These are phyloP conservation scores for Psettodes erumei DNA, from an alignment of 2,113 vertebrate genomes.

Conservation along the genomic window DNA sequence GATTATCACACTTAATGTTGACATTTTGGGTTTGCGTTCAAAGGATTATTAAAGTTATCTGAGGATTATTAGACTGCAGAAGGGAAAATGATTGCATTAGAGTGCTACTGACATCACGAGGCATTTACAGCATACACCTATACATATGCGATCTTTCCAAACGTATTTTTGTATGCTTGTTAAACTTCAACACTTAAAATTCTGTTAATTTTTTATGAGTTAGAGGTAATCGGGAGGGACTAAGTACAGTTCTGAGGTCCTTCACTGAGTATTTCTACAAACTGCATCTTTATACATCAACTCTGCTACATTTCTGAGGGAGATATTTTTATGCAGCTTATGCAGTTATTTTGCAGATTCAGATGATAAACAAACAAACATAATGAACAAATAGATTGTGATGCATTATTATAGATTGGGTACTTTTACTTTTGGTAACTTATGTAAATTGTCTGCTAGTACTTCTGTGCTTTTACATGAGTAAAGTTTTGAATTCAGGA, in stretches of 20 bases:
- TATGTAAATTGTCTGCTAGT: background rate
- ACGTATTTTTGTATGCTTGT: background rate
- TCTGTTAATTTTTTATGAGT: background rate
- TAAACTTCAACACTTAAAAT: background rate
- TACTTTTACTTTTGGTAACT: background rate
- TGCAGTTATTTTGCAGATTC: background rate
- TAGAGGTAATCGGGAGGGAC: background rate
- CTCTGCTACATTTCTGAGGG: background rate
- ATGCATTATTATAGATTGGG: background rate
- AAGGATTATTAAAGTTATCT: conserved; percentile 5
- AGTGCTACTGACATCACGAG: background rate
- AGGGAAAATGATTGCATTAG: background rate
- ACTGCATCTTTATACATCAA: background rate
- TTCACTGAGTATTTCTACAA: background rate
- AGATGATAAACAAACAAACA: background rate
- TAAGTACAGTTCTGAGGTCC: background rate
- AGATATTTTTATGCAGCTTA: background rate
- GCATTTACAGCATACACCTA: background rate
- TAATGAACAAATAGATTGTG: background rate
- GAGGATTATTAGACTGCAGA: conserved; percentile 9
- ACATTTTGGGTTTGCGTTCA: background rate
- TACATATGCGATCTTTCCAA: no score
- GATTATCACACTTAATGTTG: background rate
- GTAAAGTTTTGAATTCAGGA: background rate
- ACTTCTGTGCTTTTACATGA: background rate